A percentile compares a stretch with the other conserved stretches of the same genome.
Conservation (phyloP, 2,113 vertebrate genomes). For the Chlorodrepanis virens region DNA sequence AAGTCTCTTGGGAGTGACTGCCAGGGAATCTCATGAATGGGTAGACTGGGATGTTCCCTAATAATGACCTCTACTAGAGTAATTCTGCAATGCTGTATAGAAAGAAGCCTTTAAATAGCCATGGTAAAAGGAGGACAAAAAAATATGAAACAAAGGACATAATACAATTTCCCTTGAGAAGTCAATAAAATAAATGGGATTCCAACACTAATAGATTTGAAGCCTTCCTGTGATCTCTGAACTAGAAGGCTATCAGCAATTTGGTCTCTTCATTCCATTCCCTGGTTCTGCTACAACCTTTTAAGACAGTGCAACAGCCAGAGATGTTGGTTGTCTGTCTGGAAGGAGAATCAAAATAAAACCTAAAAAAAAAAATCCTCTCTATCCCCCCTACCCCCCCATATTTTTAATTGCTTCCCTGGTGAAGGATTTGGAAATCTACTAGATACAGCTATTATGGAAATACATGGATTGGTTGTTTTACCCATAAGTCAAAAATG, state of each 20-base stretch:
- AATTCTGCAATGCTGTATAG: neutral
- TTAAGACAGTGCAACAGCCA: neutral
- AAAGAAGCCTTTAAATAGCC: neutral
- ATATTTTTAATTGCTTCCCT: neutral
- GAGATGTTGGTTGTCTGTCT: neutral
- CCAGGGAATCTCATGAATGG: neutral
- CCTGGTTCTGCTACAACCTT: neutral
- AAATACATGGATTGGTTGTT: neutral
- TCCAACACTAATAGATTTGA: neutral
- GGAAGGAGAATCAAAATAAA: neutral
- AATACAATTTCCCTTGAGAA: neutral
- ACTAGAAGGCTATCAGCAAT: neutral
- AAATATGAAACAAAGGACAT: neutral
- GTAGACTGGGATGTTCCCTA: neutral
- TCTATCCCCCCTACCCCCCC: fast-evolving
- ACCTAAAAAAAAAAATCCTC: neutral
- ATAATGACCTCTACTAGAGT: neutral
- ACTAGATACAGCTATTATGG: neutral
- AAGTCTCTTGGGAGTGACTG: neutral
- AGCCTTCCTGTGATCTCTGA: neutral
- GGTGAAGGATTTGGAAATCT: neutral
- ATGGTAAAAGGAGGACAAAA: neutral
- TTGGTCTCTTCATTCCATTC: neutral
- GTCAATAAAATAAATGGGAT: neutral
- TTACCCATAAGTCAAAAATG: neutral